Percentiles rank a stretch among this genome's conserved stretches.
Conservation (phyloP, 2,797 vertebrate genomes). For the Sarcoramphus papa region DNA sequence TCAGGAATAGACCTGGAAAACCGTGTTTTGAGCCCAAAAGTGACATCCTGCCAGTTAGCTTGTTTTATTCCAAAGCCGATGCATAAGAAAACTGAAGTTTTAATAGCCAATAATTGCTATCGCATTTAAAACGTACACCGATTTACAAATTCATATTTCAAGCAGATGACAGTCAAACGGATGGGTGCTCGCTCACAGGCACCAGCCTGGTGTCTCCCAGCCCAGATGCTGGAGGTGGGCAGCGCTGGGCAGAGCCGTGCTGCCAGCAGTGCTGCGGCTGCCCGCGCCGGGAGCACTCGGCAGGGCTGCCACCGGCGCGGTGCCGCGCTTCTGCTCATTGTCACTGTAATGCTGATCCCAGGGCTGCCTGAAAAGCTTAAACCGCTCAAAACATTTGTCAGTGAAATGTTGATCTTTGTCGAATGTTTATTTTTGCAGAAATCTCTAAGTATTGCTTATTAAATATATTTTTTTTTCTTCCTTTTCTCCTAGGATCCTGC, state of each 20-base stretch:
- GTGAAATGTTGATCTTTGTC: background rate
- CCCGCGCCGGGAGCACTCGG: fast-evolving
- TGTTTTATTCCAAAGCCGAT: background rate
- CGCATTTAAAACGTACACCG: background rate
- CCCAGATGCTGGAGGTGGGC: background rate
- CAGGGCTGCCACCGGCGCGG: background rate
- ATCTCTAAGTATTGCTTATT: background rate
- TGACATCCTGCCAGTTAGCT: background rate
- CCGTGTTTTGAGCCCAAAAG: background rate
- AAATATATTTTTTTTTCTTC: background rate
- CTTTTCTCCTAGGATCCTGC: constrained; percentile 84
- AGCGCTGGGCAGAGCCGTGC: background rate
- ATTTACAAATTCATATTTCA: fast-evolving
- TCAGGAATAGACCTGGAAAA: background rate
- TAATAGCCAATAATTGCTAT: background rate
- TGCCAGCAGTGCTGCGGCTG: background rate
- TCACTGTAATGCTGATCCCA: background rate
- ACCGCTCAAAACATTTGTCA: background rate
- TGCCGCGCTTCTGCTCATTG: fast-evolving
- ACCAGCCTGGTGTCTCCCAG: background rate
- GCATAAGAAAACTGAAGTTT: background rate
- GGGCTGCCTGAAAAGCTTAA: background rate
- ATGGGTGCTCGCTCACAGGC: background rate
- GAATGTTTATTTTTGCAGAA: background rate
- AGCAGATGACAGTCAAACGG: background rate